Base-by-base conservation (phyloP, 2,888 invertebrate genomes). In the Nemotelus pantherinus region DNA sequence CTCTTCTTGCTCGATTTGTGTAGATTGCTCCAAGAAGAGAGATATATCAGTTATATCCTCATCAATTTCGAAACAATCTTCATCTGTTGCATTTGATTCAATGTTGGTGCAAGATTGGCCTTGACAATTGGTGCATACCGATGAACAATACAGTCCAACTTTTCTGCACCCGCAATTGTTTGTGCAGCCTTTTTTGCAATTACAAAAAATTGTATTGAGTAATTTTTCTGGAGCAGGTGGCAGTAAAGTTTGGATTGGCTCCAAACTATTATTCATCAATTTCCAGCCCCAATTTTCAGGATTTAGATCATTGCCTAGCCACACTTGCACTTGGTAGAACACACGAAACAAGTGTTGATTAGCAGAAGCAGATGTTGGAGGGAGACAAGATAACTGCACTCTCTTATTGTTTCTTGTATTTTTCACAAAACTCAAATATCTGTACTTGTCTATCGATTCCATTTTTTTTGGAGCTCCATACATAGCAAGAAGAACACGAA, bases 341-440 rank as follows among this genome's bases (percentile, higher is more conserved):
- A 76, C 65, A 10, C 75, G 75, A 78, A 43, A 76, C 3, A 63
- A 43, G 48, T 65, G 57, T 78, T 78, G 78, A 76, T 76, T n/a
- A 75, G 75, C 78, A 76, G 78, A 43, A 2, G 75, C 75, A n/a
- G 78, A 76, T 2, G 64, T 78, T 76, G 67, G 75, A 63, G 75
- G 78, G 41, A 76, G 75, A 64, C 77, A 77, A 75, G 75, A 25
- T 71, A 77, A 50, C 41, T 6, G 6, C 7, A 10, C 6, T 7
- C 7, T 50, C 10, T 50, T 50, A 50, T 50, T 50, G 6, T 50
- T 50, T 10, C 53, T 7, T 50, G 53, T 10, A 50, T 6, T 7
- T 50, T 50, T 50, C 10, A 50, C 53, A 50, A 50, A 50, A 6
- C 53, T 50, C 53, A 50, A 50, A 50, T 50, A 50, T 50, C 53